phyloP scores from a whole-genome alignment of 2,888 invertebrate species.

The Drosophila niveifrons region DNA sequence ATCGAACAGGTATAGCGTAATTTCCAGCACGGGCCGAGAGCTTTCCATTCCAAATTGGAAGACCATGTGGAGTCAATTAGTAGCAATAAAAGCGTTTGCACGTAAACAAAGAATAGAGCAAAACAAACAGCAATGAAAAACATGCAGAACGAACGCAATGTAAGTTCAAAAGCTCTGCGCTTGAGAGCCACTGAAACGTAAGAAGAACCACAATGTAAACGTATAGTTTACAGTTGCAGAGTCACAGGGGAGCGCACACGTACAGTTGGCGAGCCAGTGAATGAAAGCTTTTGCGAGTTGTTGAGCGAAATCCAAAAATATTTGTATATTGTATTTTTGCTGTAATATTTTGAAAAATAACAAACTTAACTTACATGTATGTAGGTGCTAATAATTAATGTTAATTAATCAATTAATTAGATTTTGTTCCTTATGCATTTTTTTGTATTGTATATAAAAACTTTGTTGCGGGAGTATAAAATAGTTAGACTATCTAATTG shows the following conservation, averaged over 20 bases:
- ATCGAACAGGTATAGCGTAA: not conserved
- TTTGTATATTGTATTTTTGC: constrained; percentile 65
- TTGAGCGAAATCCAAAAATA: constrained; percentile 79
- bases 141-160: not conserved
- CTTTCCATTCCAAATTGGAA: constrained; percentile 42
- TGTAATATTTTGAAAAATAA: constrained; percentile 73
- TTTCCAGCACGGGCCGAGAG: constrained; percentile 45
- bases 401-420: constrained; percentile 55
- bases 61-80: constrained; percentile 19
- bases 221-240: constrained; percentile 6
- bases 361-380: constrained; percentile 66
- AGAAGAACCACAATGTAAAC: not conserved
- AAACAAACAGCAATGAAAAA: constrained; percentile 53
- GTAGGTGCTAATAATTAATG: constrained; percentile 65
- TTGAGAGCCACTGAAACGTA: not conserved
- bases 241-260: not conserved
- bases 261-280: constrained; percentile 20
- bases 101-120: constrained; percentile 57
- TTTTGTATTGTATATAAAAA: constrained; percentile 58
- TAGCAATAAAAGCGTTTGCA: constrained; percentile 22
- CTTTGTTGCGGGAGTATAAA: constrained; percentile 63
- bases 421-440: constrained; percentile 19
- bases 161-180: constrained; percentile 6
- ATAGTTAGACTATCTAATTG: constrained; percentile 76
- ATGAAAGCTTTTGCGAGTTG: constrained; percentile 16